These are phyloP conservation scores for Apoderus coryli DNA, from an alignment of 2,888 invertebrate species.

Conservation along the genomic window DNA sequence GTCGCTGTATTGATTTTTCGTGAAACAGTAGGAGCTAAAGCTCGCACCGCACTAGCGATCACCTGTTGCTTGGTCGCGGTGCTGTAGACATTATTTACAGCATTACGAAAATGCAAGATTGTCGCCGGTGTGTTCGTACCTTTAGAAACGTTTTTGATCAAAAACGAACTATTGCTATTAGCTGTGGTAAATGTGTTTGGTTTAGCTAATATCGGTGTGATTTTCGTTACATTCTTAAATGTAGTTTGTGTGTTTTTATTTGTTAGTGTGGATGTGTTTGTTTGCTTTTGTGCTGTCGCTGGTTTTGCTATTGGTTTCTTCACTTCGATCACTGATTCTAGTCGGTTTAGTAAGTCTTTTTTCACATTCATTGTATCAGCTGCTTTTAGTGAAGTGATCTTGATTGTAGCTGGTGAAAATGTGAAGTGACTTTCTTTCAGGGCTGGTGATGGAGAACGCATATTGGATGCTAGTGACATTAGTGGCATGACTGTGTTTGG, in stretches of 20 bases:
- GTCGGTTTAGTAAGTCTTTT: constrained; percentile 47
- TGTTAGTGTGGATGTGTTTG: no score
- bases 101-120: constrained; percentile 17
- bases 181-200: no score
- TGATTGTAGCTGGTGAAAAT: constrained; percentile 55
- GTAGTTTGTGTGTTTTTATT: no score
- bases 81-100: constrained; percentile 21
- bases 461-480: constrained; percentile 36
- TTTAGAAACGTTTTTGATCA: constrained; percentile 25
- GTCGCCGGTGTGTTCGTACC: constrained; percentile 16
- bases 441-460: constrained; percentile 45
- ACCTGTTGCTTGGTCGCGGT: constrained; percentile 27
- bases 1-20: constrained; percentile 10
- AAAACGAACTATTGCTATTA: no score
- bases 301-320: constrained; percentile 16
- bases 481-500: constrained; percentile 83
- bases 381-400: constrained; percentile 41
- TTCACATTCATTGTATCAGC: constrained; percentile 40
- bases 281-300: no score
- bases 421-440: constrained; percentile 56
- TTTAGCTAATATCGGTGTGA: constrained; percentile 29
- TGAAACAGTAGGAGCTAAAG: constrained; percentile 17
- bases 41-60: constrained; percentile 20
- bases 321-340: constrained; percentile 30
- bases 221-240: constrained; percentile 28